phyloP scores from a whole-genome alignment of 2,797 vertebrate genomes.

The Ptychadena robeensis region DNA sequence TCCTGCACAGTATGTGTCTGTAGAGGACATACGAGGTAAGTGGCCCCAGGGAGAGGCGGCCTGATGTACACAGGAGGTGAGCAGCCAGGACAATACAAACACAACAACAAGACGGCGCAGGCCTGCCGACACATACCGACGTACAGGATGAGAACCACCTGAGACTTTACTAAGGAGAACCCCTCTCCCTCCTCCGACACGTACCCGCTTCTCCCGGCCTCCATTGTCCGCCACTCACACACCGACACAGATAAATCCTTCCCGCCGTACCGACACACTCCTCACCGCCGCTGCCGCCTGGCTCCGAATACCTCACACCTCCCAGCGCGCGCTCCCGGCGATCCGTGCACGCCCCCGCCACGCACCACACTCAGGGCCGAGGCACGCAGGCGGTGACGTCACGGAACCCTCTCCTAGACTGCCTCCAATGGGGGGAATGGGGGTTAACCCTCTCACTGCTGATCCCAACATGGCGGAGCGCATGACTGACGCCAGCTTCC shows the following conservation, averaged over 20 bases:
- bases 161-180: neutral
- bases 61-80: too few species aligned
- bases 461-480: too few species aligned
- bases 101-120: neutral
- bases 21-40: too few species aligned
- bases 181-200: neutral
- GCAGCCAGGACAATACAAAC: neutral
- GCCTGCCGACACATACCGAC: neutral
- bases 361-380: slow-evolving; percentile 6
- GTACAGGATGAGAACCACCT: neutral
- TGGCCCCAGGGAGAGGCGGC: too few species aligned
- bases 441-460: neutral
- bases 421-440: neutral
- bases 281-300: neutral
- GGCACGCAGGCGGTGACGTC: slow-evolving; percentile 38
- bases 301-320: neutral
- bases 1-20: too few species aligned
- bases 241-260: slow-evolving; percentile 12
- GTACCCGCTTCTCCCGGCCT: neutral
- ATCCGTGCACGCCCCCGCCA: slow-evolving; percentile 33
- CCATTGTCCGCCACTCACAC: neutral
- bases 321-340: slow-evolving; percentile 28
- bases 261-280: neutral
- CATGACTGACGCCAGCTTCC: too few species aligned
- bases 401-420: neutral